Percentiles rank a stretch among this genome's conserved stretches.
These are phyloP conservation scores for Chymomyza caudatula DNA, from an alignment of 2,888 invertebrate genomes.

Conservation along the genomic window DNA sequence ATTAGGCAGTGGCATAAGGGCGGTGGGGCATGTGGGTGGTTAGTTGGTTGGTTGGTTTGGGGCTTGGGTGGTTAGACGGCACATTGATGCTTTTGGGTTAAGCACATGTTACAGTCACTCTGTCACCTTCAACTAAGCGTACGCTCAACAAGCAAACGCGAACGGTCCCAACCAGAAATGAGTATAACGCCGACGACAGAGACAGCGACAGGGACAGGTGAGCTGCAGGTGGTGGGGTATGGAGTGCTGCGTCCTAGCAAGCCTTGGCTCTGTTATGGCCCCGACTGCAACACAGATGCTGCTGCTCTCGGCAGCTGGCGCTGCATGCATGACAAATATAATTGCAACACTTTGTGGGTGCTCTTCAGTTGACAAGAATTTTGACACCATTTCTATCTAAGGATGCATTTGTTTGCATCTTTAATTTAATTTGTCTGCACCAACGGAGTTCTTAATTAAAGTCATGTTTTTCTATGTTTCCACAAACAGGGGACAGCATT, in stretches of 20 bases:
- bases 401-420: conserved; percentile 56
- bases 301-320: conserved; percentile 1
- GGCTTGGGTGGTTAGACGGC: neutral
- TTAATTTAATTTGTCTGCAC: conserved; percentile 52
- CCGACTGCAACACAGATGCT: neutral
- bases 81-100: conserved; percentile 52
- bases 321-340: conserved; percentile 57
- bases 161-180: conserved; percentile 6
- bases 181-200: too few relatives aligned
- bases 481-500: neutral
- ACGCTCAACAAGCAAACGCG: conserved; percentile 36
- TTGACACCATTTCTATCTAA: conserved; percentile 58
- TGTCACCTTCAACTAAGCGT: conserved; percentile 35
- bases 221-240: conserved; percentile 5
- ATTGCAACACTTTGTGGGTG: conserved; percentile 61
- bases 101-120: conserved; percentile 53
- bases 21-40: neutral
- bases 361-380: conserved; percentile 60
- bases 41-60: neutral
- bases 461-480: neutral
- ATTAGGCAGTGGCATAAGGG: conserved; percentile 49
- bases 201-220: conserved; percentile 14
- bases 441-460: conserved; percentile 52
- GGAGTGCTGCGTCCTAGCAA: neutral
- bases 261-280: conserved; percentile 1